These are phyloP conservation scores for Nothoprocta perdicaria DNA, from an alignment of 2,113 vertebrate species.

Conservation along the genomic window DNA sequence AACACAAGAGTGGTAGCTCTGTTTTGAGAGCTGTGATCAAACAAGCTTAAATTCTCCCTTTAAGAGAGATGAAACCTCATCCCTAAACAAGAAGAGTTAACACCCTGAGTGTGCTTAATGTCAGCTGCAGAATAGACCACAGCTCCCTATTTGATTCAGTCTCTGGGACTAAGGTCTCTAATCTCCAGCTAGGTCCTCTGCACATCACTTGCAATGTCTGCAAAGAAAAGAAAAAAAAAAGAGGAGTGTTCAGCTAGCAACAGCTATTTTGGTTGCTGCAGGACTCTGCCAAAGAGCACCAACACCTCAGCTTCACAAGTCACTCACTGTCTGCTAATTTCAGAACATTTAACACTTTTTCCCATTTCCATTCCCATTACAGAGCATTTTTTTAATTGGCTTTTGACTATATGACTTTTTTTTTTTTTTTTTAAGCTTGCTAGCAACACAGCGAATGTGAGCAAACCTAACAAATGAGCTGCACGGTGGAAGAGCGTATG, in stretches of 20 bases:
- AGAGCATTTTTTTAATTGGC: neutral
- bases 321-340: neutral
- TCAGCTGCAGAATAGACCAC: neutral
- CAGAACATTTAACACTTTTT: neutral
- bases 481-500: neutral
- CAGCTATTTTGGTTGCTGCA: neutral
- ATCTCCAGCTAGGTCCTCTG: neutral
- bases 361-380: too few relatives aligned
- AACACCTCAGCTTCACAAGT: neutral
- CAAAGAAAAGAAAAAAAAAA: neutral
- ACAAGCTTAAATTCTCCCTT: neutral
- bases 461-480: neutral
- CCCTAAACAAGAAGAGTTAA: neutral
- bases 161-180: neutral
- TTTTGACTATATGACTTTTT: fast-evolving
- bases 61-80: neutral
- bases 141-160: fast-evolving
- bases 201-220: neutral
- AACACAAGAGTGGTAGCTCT: neutral
- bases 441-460: too few relatives aligned
- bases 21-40: neutral
- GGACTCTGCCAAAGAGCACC: fast-evolving
- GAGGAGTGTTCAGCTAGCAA: neutral
- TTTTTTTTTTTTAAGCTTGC: fast-evolving
- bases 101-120: neutral